Percentiles rank a stretch among this genome's conserved stretches.
Conservation (phyloP, 2,113 vertebrate genomes). For the Sorex araneus region DNA sequence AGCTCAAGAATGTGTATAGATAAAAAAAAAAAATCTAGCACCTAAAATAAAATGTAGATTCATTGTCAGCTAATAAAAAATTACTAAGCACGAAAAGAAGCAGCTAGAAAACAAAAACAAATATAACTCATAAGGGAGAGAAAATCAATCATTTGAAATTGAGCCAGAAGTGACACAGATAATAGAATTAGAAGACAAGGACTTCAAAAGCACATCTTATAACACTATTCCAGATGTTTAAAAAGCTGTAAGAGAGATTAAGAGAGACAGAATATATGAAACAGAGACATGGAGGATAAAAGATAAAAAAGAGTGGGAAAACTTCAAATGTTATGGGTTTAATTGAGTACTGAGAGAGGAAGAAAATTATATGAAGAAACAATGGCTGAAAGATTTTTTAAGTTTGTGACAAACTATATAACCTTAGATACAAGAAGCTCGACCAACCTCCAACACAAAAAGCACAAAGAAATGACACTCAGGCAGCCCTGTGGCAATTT, state of each 20-base stretch:
- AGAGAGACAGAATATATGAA: not conserved
- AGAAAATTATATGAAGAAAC: constrained; percentile 25
- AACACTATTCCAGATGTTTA: not conserved
- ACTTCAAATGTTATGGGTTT: not conserved
- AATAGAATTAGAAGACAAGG: not conserved
- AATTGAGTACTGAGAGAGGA: not conserved
- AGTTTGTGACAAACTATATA: constrained; percentile 13
- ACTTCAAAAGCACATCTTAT: not conserved
- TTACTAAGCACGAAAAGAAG: not conserved
- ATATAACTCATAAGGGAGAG: not conserved
- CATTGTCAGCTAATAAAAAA: not conserved
- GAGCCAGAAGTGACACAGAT: not conserved
- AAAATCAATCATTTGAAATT: constrained; percentile 25
- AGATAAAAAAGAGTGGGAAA: not conserved
- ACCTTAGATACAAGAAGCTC: not conserved
- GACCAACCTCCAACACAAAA: not conserved
- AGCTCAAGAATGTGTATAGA: not conserved
- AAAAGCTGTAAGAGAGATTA: not conserved
- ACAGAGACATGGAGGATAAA: not conserved
- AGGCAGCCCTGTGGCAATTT: not conserved
- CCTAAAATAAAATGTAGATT: not conserved
- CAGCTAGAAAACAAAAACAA: not conserved
- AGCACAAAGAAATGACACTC: not conserved
- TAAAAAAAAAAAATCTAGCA: not conserved
- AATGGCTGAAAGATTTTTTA: not conserved